phyloP scores from a whole-genome alignment of 1,140 invertebrate species.

The Semibalanus balanoides region DNA sequence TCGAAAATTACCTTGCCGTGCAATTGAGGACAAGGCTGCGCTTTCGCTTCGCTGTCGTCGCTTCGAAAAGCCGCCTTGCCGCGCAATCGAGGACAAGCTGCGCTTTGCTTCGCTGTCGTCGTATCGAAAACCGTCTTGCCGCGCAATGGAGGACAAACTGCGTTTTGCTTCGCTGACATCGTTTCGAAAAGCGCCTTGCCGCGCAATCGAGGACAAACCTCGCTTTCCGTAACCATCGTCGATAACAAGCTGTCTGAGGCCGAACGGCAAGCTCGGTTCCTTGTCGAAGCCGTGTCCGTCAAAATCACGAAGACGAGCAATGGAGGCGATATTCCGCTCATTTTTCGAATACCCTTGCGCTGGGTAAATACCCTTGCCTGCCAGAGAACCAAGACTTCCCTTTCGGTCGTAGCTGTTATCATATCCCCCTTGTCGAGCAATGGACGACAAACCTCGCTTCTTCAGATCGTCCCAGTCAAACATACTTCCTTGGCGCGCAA shows the following conservation, averaged over 20 bases:
- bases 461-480: neutral
- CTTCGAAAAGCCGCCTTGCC: too few relatives aligned
- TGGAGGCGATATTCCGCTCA: too few relatives aligned
- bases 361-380: too few relatives aligned
- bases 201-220: neutral
- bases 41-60: neutral
- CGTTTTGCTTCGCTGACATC: neutral
- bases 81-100: neutral
- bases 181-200: too few relatives aligned
- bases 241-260: neutral
- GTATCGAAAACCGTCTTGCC: neutral
- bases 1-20: neutral
- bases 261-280: too few relatives aligned
- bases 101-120: neutral
- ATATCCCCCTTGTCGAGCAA: neutral
- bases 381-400: too few relatives aligned
- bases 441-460: neutral
- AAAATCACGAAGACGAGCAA: too few relatives aligned
- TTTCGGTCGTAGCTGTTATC: too few relatives aligned
- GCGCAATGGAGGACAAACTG: neutral
- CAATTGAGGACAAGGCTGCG: neutral
- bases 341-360: too few relatives aligned
- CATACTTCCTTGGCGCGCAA: neutral
- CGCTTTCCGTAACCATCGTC: neutral
- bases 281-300: too few relatives aligned